Evolutionary conservation across 2,888 invertebrate genomes (phyloP), one percentile per base, ranked within the genome.

Genomic region (Acronicta leporina): DNA sequence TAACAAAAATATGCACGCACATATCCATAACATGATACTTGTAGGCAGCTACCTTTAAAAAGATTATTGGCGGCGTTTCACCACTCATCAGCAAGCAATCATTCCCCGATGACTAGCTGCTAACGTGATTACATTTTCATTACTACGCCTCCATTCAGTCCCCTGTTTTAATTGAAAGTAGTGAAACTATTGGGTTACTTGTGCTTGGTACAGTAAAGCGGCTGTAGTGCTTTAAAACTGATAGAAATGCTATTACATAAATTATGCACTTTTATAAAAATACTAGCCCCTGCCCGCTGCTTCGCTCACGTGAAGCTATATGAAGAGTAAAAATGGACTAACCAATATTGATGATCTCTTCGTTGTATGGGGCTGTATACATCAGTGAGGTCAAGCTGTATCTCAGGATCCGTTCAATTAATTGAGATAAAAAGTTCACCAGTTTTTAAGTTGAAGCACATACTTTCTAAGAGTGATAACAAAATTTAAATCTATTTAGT

Each of bases 81-180:
- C 80, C 77, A 73, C 89, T 92, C 91, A 92, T 90, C 89, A 86
- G 62, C 80, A 72, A 66, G 80, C 86, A 86, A 90, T 90, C 90
- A 88, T 90, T 76, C 79, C 78, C 81, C 74, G 85, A 90, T 90
- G 90, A 89, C 88, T 84, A 69, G 68, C 81, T 90, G 68, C 81
- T 90, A 90, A 90, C 81, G 71, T 63, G 82, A 89, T 90, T 90
- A 89, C 74, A 62, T 75, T 84, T 84, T 84, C 85, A 87, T 88
- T 87, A 87, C 81, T 49, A 60, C 51, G 55, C 71, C 64, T 82
- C 81, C 79, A 79, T 73, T 79, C 73, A 73, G 27, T 35, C 79
- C 80, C 75, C 79, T 67, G 62, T 74, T 76, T 85, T 89, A 86
- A 89, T 87, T 88, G 84, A 82, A 86, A 88, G 78, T 89, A 87